Percentiles rank a stretch among this genome's conserved stretches.
Conservation (phyloP, 1,140 invertebrate species). For the Leptonema lineaticorne region DNA sequence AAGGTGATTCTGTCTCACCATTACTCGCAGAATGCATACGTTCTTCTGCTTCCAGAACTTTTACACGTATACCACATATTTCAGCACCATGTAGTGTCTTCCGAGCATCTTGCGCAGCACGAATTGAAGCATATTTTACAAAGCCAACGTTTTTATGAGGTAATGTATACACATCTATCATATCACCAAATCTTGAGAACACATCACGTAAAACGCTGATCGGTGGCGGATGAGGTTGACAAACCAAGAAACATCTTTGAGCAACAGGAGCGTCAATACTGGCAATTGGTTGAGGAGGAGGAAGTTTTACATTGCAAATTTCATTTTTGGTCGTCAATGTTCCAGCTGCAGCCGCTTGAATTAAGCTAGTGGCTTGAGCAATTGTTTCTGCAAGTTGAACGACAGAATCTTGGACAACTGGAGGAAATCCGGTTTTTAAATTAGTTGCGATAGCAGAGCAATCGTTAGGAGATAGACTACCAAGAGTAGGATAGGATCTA, state of each 20-base stretch:
- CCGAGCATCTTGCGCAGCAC: conserved; percentile 78
- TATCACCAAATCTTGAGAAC: conserved; percentile 89
- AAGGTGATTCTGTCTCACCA: conserved; percentile 19
- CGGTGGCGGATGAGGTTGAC: conserved; percentile 77
- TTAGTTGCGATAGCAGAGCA: neutral
- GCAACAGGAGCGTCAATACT: conserved; percentile 64
- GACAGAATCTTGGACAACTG: conserved; percentile 49
- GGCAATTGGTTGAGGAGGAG: conserved; percentile 70
- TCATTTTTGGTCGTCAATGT: conserved; percentile 32
- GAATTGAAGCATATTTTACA: conserved; percentile 80
- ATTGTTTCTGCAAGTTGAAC: conserved; percentile 68
- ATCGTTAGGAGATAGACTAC: conserved; percentile 25
- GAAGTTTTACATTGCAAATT: conserved; percentile 67
- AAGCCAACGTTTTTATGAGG: conserved; percentile 90
- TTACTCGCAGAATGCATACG: conserved; percentile 15
- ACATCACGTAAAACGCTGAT: conserved; percentile 80
- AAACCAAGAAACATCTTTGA: conserved; percentile 71
- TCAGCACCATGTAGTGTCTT: conserved; percentile 76
- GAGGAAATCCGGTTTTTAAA: conserved; percentile 23
- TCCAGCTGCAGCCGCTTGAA: conserved; percentile 62
- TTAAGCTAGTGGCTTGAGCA: conserved; percentile 67
- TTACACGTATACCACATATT: conserved; percentile 77
- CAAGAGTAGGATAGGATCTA: neutral
- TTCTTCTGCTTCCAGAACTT: conserved; percentile 89
- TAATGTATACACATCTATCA: conserved; percentile 89